Percentiles rank a stretch among this genome's conserved stretches.
Evolutionary conservation across 2,797 vertebrate species (phyloP).

Genomic region (Selene dorsalis): DNA sequence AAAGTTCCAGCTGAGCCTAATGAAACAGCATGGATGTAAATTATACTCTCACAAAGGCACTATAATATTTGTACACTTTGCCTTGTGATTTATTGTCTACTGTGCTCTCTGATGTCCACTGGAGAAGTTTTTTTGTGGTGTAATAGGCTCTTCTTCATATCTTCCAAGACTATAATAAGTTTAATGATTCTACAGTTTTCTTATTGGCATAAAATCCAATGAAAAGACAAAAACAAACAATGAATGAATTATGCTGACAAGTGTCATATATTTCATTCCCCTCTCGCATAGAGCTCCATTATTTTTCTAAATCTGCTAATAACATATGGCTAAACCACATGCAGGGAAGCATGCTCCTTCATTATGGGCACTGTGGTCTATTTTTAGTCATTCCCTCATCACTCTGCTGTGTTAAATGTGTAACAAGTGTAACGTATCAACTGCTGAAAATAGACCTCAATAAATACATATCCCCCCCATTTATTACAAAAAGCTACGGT

Average conservation of each 20-base stretch:
- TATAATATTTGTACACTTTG: constrained; percentile 68
- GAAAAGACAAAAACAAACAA: constrained; percentile 24
- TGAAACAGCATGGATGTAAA: constrained; percentile 68
- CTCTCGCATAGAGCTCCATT: neutral
- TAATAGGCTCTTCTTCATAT: constrained; percentile 24
- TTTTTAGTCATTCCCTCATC: neutral
- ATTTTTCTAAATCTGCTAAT: neutral
- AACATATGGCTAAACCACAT: neutral
- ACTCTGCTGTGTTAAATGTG: neutral
- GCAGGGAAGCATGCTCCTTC: neutral
- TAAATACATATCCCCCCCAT: neutral
- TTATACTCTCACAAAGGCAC: constrained; percentile 74
- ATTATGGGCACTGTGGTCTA: neutral
- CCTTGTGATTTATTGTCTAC: constrained; percentile 65
- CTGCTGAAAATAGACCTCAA: neutral
- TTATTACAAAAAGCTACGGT: neutral
- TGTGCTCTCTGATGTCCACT: constrained; percentile 32
- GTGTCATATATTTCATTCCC: neutral
- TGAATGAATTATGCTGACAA: neutral
- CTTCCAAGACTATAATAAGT: constrained; percentile 20
- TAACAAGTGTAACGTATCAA: neutral
- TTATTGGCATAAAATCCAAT: constrained; percentile 19
- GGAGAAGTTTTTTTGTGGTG: constrained; percentile 24
- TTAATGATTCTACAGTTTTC: constrained; percentile 25
- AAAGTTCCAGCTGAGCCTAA: constrained; percentile 63